Evolutionary conservation across 2,888 invertebrate species (phyloP), one percentile per base, ranked within the genome.

Genomic region (Hemaris fuciformis): DNA sequence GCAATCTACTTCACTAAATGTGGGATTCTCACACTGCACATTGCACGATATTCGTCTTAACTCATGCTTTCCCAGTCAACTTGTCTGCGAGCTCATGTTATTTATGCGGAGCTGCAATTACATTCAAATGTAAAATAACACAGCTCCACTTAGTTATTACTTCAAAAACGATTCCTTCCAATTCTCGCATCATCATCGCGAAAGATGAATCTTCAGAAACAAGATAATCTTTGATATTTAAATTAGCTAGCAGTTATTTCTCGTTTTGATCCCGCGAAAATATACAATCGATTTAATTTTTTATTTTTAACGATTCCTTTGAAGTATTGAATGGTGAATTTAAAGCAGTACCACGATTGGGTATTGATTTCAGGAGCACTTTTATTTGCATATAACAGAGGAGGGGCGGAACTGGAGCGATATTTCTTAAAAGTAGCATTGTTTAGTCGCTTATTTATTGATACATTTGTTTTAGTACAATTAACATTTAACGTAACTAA

Each of bases 331-430:
- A 76, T 72, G 78, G 74, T 79, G 87, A 87, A 87, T 87, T 75
- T 80, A 75, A 84, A 87, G 72, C 76, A 81, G 79, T 70, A 71
- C 77, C 72, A 70, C 72, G 82, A 77, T 79, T 73, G 70, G 64
- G 76, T 80, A 85, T 86, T 78, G 84, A 87, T 81, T 82, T 72
- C 66, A 65, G 66, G 69, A 80, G 75, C 70, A 78, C 76, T 84
- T 86, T 77, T 85, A 86, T 89, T 88, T 85, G 82, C 87, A 88
- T 88, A 79, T 72, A 76, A 87, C 83, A 84, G 73, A 71, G 71
- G 74, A 85, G 81, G 75, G 82, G 80, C 71, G 79, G 76, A 53
- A 53, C 18, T 27, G 42, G 41, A 64, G 61, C 64, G 46, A 57
- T 53, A 53, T 53, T 27, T 31, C 56, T 60, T 60, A 5, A 57